phyloP scores from a whole-genome alignment of 2,888 invertebrate species.

The Melolontha melolontha region DNA sequence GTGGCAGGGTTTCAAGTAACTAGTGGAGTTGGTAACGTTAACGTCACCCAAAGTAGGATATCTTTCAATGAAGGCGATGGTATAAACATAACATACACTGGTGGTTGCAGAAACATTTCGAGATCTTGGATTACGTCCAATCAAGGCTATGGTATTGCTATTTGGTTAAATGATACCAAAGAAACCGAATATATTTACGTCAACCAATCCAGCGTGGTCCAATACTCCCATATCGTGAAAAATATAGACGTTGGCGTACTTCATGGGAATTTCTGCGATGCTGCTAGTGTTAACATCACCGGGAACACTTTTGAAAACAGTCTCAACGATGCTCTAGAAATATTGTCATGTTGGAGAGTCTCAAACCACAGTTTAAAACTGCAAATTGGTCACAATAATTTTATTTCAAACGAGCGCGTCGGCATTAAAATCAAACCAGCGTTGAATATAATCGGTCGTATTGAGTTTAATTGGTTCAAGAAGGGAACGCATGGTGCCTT shows the following conservation, averaged over 20 bases:
- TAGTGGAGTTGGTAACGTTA: constrained; percentile 93
- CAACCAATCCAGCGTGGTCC: constrained; percentile 88
- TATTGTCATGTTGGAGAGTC: constrained; percentile 84
- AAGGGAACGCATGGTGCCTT: constrained; percentile 86
- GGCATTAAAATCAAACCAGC: constrained; percentile 85
- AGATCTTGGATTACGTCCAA: constrained; percentile 88
- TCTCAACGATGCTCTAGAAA: constrained; percentile 81
- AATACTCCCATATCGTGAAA: constrained; percentile 87
- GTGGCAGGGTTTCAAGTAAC: constrained; percentile 92
- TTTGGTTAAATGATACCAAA: constrained; percentile 89
- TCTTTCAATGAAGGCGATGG: constrained; percentile 95
- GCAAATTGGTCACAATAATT: constrained; percentile 88
- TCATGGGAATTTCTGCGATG: constrained; percentile 93
- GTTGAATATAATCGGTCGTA: constrained; percentile 79
- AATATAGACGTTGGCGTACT: constrained; percentile 91
- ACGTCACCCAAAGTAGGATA: constrained; percentile 90
- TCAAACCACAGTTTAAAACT: constrained; percentile 70
- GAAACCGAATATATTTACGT: constrained; percentile 82
- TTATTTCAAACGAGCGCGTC: constrained; percentile 80
- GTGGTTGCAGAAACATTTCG: constrained; percentile 94
- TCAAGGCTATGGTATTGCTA: constrained; percentile 86
- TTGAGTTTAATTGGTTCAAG: constrained; percentile 91
- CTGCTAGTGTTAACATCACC: constrained; percentile 89
- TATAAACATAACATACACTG: constrained; percentile 94
- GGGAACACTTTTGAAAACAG: constrained; percentile 90